These are phyloP conservation scores for Choristoneura rosaceana DNA, from an alignment of 2,888 invertebrate species.

Conservation along the genomic window DNA sequence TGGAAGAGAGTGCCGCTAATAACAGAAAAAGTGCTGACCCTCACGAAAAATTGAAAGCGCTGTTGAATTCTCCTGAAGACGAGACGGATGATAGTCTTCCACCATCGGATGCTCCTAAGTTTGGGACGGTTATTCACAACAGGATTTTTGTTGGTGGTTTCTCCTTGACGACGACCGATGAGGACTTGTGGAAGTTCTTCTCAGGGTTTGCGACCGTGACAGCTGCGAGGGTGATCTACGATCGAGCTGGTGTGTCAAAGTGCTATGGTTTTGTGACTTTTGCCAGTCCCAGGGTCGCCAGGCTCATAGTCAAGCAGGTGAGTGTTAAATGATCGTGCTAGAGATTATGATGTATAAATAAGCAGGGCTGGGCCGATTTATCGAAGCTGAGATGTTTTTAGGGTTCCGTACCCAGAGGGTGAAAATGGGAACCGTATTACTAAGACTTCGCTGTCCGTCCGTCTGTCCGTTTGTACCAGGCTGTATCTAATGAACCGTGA, in stretches of 20 bases:
- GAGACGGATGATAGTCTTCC: slow-evolving; percentile 78
- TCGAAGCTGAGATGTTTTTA: too few species aligned
- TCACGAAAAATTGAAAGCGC: slow-evolving; percentile 79
- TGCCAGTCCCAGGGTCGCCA: slow-evolving; percentile 80
- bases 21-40: slow-evolving; percentile 75
- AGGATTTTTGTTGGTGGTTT: slow-evolving; percentile 98
- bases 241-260: slow-evolving; percentile 97
- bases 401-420: too few species aligned
- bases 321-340: slow-evolving; percentile 44
- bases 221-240: slow-evolving; percentile 97
- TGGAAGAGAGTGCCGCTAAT: slow-evolving; percentile 73
- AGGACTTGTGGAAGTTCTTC: slow-evolving; percentile 96
- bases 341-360: too few species aligned
- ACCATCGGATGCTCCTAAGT: slow-evolving; percentile 84
- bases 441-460: too few species aligned
- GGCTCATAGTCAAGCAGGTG: slow-evolving; percentile 83
- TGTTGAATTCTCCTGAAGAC: slow-evolving; percentile 77
- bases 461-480: too few species aligned
- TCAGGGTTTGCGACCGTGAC: slow-evolving; percentile 95
- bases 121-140: slow-evolving; percentile 96
- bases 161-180: slow-evolving; percentile 96
- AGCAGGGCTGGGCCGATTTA: too few species aligned
- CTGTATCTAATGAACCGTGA: too few species aligned
- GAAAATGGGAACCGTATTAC: too few species aligned
- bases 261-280: slow-evolving; percentile 94